These are phyloP conservation scores for Dreissena rostriformis DNA, from an alignment of 1,140 invertebrate genomes.

Conservation along the genomic window DNA sequence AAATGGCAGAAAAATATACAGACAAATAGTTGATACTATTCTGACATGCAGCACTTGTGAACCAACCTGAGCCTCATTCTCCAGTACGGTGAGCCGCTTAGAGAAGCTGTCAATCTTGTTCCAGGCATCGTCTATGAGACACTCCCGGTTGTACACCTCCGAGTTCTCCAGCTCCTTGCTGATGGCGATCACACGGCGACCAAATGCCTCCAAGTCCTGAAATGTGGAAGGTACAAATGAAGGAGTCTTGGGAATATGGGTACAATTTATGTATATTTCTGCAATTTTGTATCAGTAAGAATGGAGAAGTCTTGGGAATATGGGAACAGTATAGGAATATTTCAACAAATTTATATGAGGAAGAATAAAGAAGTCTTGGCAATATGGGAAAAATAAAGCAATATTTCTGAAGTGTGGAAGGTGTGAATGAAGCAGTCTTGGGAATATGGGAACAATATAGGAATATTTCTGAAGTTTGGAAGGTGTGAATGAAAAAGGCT, in stretches of 20 bases:
- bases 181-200: constrained; percentile 70
- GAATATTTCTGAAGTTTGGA: too few relatives aligned
- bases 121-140: constrained; percentile 74
- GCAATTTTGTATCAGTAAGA: too few relatives aligned
- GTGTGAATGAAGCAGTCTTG: neutral
- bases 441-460: too few relatives aligned
- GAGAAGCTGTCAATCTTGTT: constrained; percentile 76
- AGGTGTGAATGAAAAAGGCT: too few relatives aligned
- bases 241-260: neutral
- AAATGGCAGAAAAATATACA: too few relatives aligned
- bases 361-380: too few relatives aligned
- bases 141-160: constrained; percentile 77
- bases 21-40: too few relatives aligned
- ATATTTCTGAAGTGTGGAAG: constrained; percentile 62
- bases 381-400: neutral
- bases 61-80: constrained; percentile 78
- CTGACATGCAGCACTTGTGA: too few relatives aligned
- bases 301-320: too few relatives aligned
- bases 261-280: neutral
- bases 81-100: constrained; percentile 73
- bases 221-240: constrained; percentile 33
- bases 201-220: constrained; percentile 79
- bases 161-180: constrained; percentile 76
- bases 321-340: neutral
- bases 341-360: neutral